Percentiles rank a stretch among this genome's conserved stretches.
Conservation (phyloP, 2,113 vertebrate genomes). For the Perca fluviatilis region DNA sequence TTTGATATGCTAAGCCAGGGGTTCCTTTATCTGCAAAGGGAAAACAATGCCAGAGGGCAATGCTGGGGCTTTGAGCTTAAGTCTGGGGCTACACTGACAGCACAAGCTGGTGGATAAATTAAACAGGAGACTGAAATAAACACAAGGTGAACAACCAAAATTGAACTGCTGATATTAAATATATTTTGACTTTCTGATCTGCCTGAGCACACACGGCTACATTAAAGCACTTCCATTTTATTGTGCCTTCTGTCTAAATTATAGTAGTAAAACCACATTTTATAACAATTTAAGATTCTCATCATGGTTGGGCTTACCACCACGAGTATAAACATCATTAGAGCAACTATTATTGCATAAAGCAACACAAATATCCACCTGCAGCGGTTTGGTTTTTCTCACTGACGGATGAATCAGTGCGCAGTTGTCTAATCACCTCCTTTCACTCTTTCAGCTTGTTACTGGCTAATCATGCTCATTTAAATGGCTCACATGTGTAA, state of each 20-base stretch:
- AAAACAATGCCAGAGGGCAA: conserved; percentile 64
- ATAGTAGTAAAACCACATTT: conserved; percentile 51
- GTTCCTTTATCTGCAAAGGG: conserved; percentile 58
- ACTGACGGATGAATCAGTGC: conserved; percentile 67
- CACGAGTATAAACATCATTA: conserved; percentile 60
- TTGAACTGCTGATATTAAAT: conserved; percentile 52
- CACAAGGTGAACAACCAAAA: conserved; percentile 55
- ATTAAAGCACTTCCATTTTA: conserved; percentile 49
- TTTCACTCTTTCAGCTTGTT: conserved; percentile 77
- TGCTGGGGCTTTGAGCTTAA: conserved; percentile 59
- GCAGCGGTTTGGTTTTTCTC: conserved; percentile 57
- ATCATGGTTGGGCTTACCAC: conserved; percentile 44
- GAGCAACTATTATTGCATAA: conserved; percentile 40
- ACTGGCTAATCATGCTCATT: conserved; percentile 76
- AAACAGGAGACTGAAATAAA: conserved; percentile 75
- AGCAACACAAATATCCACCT: conserved; percentile 70
- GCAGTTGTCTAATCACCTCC: conserved; percentile 72
- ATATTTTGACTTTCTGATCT: conserved; percentile 49
- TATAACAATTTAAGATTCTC: conserved; percentile 61
- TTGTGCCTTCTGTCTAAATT: conserved; percentile 38
- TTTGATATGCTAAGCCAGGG: conserved; percentile 55
- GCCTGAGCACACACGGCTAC: conserved; percentile 32
- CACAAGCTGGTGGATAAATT: conserved; percentile 64
- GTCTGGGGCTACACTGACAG: conserved; percentile 63
- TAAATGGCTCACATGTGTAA: conserved; percentile 80